Percentiles rank a stretch among this genome's conserved stretches.
phyloP scores from a whole-genome alignment of 2,888 invertebrate species.

The Xiphydria camelus region DNA sequence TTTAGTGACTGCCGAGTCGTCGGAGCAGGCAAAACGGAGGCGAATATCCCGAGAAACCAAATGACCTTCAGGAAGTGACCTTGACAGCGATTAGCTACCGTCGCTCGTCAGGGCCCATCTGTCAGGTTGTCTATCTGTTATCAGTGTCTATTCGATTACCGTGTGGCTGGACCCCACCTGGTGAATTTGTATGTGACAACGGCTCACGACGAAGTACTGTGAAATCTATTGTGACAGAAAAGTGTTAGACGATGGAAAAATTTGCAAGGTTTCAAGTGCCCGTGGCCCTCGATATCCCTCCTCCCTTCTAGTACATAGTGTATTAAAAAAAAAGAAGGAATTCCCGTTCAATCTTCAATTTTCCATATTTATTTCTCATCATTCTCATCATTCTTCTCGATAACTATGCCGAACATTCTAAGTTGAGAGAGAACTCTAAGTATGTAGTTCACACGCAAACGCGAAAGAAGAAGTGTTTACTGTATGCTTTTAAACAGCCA shows the following conservation, averaged over 20 bases:
- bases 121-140: constrained; percentile 48
- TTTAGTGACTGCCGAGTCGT: constrained; percentile 56
- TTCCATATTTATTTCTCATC: no score
- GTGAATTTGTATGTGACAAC: constrained; percentile 50
- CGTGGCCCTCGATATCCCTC: no score
- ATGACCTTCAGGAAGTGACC: constrained; percentile 66
- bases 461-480: no score
- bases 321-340: no score
- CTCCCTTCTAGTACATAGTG: no score
- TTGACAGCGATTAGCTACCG: constrained; percentile 59
- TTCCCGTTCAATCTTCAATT: no score
- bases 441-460: no score
- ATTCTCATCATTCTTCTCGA: no score
- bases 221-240: constrained; percentile 33
- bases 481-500: no score
- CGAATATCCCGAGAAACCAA: constrained; percentile 74
- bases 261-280: no score
- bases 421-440: no score
- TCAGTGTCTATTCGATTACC: constrained; percentile 51
- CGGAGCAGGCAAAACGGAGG: constrained; percentile 62
- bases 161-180: constrained; percentile 57
- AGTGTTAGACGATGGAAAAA: constrained; percentile 33
- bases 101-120: constrained; percentile 55
- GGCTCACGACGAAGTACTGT: constrained; percentile 48
- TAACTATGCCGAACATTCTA: no score